These are phyloP conservation scores for Drosophila fungiperda DNA, from an alignment of 2,888 invertebrate genomes.

Conservation along the genomic window DNA sequence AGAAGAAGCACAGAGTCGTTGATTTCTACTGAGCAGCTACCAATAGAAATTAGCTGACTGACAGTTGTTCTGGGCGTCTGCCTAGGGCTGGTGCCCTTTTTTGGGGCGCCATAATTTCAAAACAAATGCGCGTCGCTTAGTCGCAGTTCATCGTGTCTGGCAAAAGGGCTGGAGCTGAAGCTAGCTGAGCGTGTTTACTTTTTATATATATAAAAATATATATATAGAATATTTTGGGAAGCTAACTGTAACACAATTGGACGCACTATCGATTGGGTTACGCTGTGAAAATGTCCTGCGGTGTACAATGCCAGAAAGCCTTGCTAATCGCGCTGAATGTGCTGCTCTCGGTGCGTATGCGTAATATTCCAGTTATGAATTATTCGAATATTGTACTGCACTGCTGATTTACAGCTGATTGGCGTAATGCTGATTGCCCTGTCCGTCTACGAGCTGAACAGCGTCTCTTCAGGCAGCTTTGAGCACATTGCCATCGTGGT, in stretches of 20 bases:
- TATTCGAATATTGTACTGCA: conserved; percentile 1
- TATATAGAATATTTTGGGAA: conserved; percentile 8
- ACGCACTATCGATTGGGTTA: conserved; percentile 64
- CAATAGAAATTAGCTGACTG: conserved; percentile 30
- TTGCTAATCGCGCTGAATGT: conserved; percentile 77
- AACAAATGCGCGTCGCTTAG: conserved; percentile 67
- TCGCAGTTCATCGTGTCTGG: conserved; percentile 68
- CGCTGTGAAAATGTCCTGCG: conserved; percentile 70
- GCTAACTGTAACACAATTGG: conserved; percentile 37
- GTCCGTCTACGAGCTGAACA: conserved; percentile 79
- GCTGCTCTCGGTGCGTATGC: conserved; percentile 80
- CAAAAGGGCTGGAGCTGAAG: conserved; percentile 63
- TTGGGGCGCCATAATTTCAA: conserved; percentile 70
- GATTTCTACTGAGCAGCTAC: conserved; percentile 45
- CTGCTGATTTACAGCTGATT: conserved; percentile 61
- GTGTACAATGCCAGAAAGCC: conserved; percentile 74
- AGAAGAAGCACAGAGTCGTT: conserved; percentile 35
- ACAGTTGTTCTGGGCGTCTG: conserved; percentile 29
- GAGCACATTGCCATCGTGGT: conserved; percentile 80
- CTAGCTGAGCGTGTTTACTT: conserved; percentile 18
- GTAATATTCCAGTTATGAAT: conserved; percentile 36
- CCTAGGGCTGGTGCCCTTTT: conserved; percentile 40
- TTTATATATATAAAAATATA: neutral
- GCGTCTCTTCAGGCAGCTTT: conserved; percentile 79
- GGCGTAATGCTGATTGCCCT: conserved; percentile 79